These are phyloP conservation scores for Norana najaformis DNA, from an alignment of 2,888 invertebrate genomes.

Conservation along the genomic window DNA sequence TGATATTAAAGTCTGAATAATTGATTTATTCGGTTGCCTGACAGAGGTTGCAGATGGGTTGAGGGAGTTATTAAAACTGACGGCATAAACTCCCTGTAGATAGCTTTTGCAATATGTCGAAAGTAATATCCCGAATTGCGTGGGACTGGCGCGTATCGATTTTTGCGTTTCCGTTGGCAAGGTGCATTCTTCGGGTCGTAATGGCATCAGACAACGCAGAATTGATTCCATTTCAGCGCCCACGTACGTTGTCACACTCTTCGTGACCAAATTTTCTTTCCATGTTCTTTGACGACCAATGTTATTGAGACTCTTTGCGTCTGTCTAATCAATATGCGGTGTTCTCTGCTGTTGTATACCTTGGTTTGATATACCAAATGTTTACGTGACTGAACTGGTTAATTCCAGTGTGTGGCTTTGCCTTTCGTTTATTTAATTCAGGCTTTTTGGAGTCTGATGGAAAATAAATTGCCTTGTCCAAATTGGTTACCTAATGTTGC, in stretches of 20 bases:
- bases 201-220: background rate
- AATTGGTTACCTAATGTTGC: background rate
- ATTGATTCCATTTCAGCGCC: background rate
- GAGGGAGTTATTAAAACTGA: background rate
- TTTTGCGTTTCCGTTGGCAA: too few species aligned
- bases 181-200: background rate
- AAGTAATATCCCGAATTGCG: background rate
- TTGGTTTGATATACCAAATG: background rate
- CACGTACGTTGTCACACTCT: background rate
- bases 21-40: conserved; percentile 5
- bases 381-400: background rate
- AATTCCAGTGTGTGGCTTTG: background rate
- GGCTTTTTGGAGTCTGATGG: background rate
- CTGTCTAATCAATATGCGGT: background rate
- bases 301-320: background rate
- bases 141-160: background rate
- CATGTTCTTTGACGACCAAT: background rate
- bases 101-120: background rate
- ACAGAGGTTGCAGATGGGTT: background rate
- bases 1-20: conserved; percentile 15
- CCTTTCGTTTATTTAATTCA: background rate
- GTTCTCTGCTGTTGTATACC: background rate
- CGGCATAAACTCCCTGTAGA: background rate
- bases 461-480: background rate
- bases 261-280: background rate